Conservation (phyloP, 2,113 vertebrate genomes). For the Rattus norvegicus region GRCr8 NC_086033.1:68737501-68738000, state of each 20-base stretch:
- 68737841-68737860: not conserved
- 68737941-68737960: not conserved
- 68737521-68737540: slow-evolving; percentile 2
- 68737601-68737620: not conserved
- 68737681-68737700: not conserved
- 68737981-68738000: not conserved
- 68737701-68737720: not conserved
- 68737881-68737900: not conserved
- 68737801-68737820: not conserved
- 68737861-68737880: not conserved
- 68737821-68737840: not conserved
- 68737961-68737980: not conserved
- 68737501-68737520: not conserved
- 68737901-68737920: not conserved
- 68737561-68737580: not conserved
- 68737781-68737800: not conserved
- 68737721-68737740: not conserved
- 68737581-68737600: not conserved
- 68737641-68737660: not conserved
- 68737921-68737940: not conserved
- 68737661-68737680: not conserved
- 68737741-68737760: not conserved
- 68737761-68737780: not conserved
- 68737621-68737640: not conserved
- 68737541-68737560: not conserved